Base-by-base conservation (phyloP, 2,113 vertebrate genomes). In the Peromyscus californicus region DNA sequence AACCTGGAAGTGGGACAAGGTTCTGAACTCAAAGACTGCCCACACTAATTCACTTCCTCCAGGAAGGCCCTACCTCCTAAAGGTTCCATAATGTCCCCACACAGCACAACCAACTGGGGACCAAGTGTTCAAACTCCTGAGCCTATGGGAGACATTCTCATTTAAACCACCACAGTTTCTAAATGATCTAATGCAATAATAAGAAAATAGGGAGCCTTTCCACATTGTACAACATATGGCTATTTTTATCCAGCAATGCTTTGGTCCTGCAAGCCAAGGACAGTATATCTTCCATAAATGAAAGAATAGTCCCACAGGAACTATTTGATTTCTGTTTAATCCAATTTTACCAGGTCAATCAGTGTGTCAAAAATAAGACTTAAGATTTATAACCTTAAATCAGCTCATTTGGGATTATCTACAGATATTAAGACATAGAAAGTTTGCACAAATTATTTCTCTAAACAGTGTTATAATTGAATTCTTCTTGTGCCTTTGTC, bases 271-370 rank as follows among this genome's bases (percentile, higher is more conserved):
- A 33, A 65, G 69, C 67, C 57, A 82, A 54, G 29, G 13, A 93
- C 84, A 85, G 5, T 63, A 39, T 45, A 3, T 80, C 22, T 96
- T 97, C 70, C 93, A 82, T 67, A 76, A 80, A 89, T 16, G 36
- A 80, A 91, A 63, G 24, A 61, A 72, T 36, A 91, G 45, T 91
- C 89, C 70, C 31, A 11, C 22, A 63, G 72, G 89, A n/a, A 2
- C 17, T 96, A 69, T 54, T 69, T 89, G 88, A 72, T 94, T 96
- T 88, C 33, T 61, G 19, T 72, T 92, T 94, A 95, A 45, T 92
- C 7, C 16, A 45, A 67, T 29, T 67, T 54, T 12, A 67, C 67
- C 31, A 83, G 31, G 59, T 82, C n/a, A 33, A 85, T 59, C 1
- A n/a, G 21, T 65, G 5, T 92, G 63, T 89, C 31, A 93, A 95